Evolutionary conservation across 2,888 invertebrate genomes (phyloP).

Genomic region (Elmis aenea): DNA sequence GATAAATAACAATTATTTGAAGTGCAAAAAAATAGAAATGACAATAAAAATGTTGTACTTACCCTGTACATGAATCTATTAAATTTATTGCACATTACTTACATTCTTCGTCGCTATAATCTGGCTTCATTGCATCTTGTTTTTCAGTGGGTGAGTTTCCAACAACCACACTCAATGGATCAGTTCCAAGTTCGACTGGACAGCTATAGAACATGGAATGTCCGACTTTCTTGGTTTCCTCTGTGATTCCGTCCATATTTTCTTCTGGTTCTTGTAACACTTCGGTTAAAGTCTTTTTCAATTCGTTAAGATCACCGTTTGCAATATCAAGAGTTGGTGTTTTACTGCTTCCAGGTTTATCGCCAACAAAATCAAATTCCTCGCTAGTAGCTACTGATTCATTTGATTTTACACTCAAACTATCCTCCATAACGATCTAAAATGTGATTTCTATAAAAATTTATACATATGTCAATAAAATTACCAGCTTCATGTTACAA

Average conservation of each 20-base stretch:
- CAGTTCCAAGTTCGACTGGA: slow-evolving; percentile 37
- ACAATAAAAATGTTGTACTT: too few relatives aligned
- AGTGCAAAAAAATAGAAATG: too few relatives aligned
- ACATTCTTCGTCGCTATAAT: slow-evolving; percentile 73
- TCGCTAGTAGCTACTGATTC: slow-evolving; percentile 67
- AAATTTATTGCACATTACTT: too few relatives aligned
- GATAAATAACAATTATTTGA: too few relatives aligned
- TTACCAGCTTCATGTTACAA: too few relatives aligned
- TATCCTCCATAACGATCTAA: slow-evolving; percentile 59
- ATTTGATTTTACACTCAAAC: slow-evolving; percentile 62
- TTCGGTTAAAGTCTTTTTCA: slow-evolving; percentile 58
- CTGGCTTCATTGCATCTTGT: slow-evolving; percentile 74
- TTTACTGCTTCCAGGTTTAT: slow-evolving; percentile 47
- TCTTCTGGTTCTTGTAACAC: slow-evolving; percentile 44
- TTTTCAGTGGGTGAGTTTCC: slow-evolving; percentile 55
- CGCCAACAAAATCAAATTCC: slow-evolving; percentile 65
- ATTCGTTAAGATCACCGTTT: slow-evolving; percentile 59
- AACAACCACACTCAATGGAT: slow-evolving; percentile 30
- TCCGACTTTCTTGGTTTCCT: slow-evolving; percentile 47
- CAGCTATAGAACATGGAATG: slow-evolving; percentile 52
- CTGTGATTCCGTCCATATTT: slow-evolving; percentile 31
- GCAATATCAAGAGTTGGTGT: slow-evolving; percentile 58
- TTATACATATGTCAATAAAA: too few relatives aligned
- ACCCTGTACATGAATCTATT: too few relatives aligned
- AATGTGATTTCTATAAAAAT: too few relatives aligned